Evolutionary conservation across 2,888 invertebrate genomes (phyloP).

Genomic region (Eilema depressum): DNA sequence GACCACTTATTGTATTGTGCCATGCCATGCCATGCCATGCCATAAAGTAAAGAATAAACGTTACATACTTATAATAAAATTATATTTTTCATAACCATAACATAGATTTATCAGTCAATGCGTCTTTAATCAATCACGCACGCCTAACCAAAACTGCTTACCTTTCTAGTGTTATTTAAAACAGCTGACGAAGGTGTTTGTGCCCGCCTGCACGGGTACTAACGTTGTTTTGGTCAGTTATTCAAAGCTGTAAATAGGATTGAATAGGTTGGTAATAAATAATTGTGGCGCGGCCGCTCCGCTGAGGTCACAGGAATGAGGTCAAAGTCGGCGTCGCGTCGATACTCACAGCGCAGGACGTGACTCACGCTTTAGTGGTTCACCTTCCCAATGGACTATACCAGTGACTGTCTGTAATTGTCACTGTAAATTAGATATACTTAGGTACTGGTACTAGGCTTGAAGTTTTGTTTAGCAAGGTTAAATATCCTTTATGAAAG

Average conservation of each 20-base stretch:
- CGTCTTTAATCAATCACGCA: no score
- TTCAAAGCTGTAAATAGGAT: slow-evolving; percentile 37
- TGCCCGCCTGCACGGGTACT: slow-evolving; percentile 17
- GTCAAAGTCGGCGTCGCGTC: slow-evolving; percentile 74
- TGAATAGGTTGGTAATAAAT: slow-evolving; percentile 40
- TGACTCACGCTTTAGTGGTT: slow-evolving; percentile 34
- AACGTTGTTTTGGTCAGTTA: slow-evolving; percentile 37
- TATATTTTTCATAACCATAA: no score
- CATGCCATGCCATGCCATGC: no score
- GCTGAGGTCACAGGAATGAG: slow-evolving; percentile 78
- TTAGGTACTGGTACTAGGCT: background rate
- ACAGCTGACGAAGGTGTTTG: slow-evolving; percentile 9
- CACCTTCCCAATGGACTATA: slow-evolving; percentile 15
- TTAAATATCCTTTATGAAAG: background rate
- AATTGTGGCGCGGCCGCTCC: slow-evolving; percentile 35
- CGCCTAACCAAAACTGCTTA: background rate
- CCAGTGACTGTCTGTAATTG: background rate
- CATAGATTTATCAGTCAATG: background rate
- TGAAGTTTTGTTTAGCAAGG: background rate
- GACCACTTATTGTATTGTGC: no score
- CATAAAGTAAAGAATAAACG: no score
- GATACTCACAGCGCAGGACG: slow-evolving; percentile 62
- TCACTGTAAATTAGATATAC: background rate
- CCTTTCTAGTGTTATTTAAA: background rate
- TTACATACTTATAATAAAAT: no score